Evolutionary conservation across 2,113 vertebrate species (phyloP), one percentile per base, ranked within the genome.

Genomic region (Hipposideros armiger): DNA sequence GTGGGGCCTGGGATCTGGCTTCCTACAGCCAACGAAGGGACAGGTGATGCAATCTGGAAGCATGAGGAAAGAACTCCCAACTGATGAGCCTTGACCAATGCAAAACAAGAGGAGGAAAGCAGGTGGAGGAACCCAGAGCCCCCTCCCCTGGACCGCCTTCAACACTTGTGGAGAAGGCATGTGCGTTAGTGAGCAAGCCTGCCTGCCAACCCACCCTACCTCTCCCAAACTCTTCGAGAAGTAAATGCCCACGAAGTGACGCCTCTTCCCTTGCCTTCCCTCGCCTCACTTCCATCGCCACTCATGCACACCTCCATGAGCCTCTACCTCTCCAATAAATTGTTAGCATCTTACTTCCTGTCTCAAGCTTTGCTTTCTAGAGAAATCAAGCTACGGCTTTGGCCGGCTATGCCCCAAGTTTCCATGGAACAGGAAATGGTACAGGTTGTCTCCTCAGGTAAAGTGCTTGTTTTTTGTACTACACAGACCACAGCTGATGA

Each of bases 231-330:
- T 30, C 82, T 72, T 66, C 22, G 3, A 15, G 56, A 28, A 60
- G 40, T 9, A 15, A 36, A 32, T 0, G 0, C 72, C 58, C 47
- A 26, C 87, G 7, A 7, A 36, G 17, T 5, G 9, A 52, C 24
- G 11, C 24, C 47, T 47, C 58, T 45, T 15, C 24, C n/a, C 50
- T 54, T 32, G 14, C 62, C 15, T 9, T 24, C 47, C 83, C 64
- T 67, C 54, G 24, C 17, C 22, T 67, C 56, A 14, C 9, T 19
- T 56, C 52, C 13, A 0, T 36, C 1, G 14, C 14, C 1, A 0
- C 40, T 30, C 17, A 11, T 16, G 24, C 3, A 4, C 5, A 36
- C 32, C 19, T 19, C 5, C 0, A 0, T 10, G 8, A 54, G 19
- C 54, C 22, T 28, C 26, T 3, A 32, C 54, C 60, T 90, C 85